Base-by-base conservation (phyloP, 2,888 invertebrate species). In the Hyposoter didymator region DNA sequence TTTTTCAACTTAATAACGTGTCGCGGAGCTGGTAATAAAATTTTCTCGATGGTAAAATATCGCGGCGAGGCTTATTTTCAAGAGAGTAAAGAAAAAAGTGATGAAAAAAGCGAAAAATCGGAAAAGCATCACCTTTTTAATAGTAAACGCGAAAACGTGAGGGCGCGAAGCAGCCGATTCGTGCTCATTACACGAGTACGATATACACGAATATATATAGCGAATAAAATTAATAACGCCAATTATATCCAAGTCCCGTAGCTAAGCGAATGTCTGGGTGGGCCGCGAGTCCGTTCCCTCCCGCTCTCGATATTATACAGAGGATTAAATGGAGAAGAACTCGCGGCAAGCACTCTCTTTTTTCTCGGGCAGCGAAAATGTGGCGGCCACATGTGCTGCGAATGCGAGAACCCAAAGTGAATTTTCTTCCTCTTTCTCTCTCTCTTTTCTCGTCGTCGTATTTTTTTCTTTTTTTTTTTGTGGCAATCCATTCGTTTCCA, bases 331-430 rank as follows among this genome's bases (percentile, higher is more conserved):
- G 64, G 84, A 81, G 82, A 84, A 87, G 84, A 80, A 83, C 70
- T 76, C 75, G 69, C 78, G 73, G 75, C 43, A 45, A 78, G 70
- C 82, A 59, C 70, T 82, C 81, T 75, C 59, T 74, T 66, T 69
- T 45, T 59, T 55, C 14, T 43, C 79, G 59, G 28, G 69, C 47
- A 78, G 76, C 70, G 85, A 78, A 88, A 89, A 87, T 89, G 88
- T 90, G 90, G 89, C 81, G 76, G 85, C 90, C 89, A 90, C 85
- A 88, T 90, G 90, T 88, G 88, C 74, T 52, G 78, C 74, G 74
- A 87, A 87, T 80, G n/a, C n/a, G 82, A 85, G 88, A 84, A 70
- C 43, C 79, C 79, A 84, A 81, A 78, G 83, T 80, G 75, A 80
- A 83, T 85, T 83, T 85, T 76, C 73, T 86, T 78, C 55, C 79